These are phyloP conservation scores for Nymphalis polychloros DNA, from an alignment of 2,888 invertebrate genomes.

Conservation along the genomic window DNA sequence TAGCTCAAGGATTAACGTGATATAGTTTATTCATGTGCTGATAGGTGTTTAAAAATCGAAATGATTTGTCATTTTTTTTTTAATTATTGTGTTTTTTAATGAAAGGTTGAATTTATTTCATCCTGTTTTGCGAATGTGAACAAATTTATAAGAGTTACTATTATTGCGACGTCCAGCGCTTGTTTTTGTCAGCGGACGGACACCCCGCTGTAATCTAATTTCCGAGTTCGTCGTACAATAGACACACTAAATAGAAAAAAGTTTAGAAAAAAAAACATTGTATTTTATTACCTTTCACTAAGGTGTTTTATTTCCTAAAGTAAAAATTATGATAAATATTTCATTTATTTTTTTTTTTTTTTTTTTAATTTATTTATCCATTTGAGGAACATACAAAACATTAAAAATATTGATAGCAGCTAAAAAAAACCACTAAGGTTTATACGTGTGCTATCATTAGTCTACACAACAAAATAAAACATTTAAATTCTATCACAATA, in stretches of 20 bases:
- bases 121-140: conserved; percentile 25
- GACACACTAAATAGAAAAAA: background rate
- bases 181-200: conserved; percentile 61
- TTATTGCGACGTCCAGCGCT: conserved; percentile 50
- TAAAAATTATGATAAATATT: too few relatives aligned
- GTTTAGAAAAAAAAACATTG: background rate
- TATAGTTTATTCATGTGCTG: conserved; percentile 47
- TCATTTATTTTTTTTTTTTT: too few relatives aligned
- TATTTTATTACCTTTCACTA: too few relatives aligned
- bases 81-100: conserved; percentile 11
- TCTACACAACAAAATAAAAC: too few relatives aligned
- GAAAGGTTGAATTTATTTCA: conserved; percentile 27
- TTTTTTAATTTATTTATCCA: too few relatives aligned
- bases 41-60: conserved; percentile 30
- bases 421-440: too few relatives aligned
- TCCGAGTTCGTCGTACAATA: conserved; percentile 43
- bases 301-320: too few relatives aligned
- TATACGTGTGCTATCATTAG: too few relatives aligned
- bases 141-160: conserved; percentile 32
- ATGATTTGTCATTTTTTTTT: conserved; percentile 22
- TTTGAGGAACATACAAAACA: too few relatives aligned
- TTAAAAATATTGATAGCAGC: too few relatives aligned
- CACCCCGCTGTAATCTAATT: conserved; percentile 68
- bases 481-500: too few relatives aligned
- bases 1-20: conserved; percentile 63